phyloP scores from a whole-genome alignment of 2,888 invertebrate species.

The Nomada goodeniana region DNA sequence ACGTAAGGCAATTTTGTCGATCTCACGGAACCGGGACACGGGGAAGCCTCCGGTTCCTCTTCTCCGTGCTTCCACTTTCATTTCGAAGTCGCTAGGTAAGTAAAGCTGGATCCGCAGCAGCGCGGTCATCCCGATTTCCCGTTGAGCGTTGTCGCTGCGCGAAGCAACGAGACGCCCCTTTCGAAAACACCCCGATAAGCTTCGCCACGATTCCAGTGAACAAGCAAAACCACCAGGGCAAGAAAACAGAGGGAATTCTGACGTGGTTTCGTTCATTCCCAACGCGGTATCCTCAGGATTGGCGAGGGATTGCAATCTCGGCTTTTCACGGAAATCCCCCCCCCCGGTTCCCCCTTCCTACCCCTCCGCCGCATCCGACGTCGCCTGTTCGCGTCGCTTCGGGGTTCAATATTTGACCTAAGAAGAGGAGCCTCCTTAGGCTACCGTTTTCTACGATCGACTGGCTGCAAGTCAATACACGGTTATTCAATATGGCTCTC shows the following conservation, averaged over 20 bases:
- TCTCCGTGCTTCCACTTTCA: not conserved
- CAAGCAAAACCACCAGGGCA: not conserved
- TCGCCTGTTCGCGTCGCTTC: conserved; percentile 44
- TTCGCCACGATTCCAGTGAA: conserved; percentile 41
- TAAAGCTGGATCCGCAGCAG: not conserved
- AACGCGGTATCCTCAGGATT: conserved; percentile 62
- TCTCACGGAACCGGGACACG: conserved; percentile 27
- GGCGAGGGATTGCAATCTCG: conserved; percentile 73
- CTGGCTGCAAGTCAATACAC: conserved; percentile 43
- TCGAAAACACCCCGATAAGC: conserved; percentile 37
- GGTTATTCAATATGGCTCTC: conserved; percentile 1
- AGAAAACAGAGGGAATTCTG: conserved; percentile 8
- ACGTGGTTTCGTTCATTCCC: conserved; percentile 47
- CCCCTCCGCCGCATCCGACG: not conserved
- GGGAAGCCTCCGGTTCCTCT: not conserved
- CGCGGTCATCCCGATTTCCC: conserved; percentile 37
- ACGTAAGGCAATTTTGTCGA: conserved; percentile 53
- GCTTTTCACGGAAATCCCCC: conserved; percentile 69
- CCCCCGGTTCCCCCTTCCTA: not conserved
- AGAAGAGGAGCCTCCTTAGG: conserved; percentile 45
- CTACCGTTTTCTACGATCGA: conserved; percentile 49
- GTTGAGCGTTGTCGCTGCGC: conserved; percentile 23
- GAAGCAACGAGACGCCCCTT: conserved; percentile 3
- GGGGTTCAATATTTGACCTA: conserved; percentile 41
- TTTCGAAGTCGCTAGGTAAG: conserved; percentile 2